Conservation (phyloP, 2,113 vertebrate species). For the Petrocephalus zakoni region DNA sequence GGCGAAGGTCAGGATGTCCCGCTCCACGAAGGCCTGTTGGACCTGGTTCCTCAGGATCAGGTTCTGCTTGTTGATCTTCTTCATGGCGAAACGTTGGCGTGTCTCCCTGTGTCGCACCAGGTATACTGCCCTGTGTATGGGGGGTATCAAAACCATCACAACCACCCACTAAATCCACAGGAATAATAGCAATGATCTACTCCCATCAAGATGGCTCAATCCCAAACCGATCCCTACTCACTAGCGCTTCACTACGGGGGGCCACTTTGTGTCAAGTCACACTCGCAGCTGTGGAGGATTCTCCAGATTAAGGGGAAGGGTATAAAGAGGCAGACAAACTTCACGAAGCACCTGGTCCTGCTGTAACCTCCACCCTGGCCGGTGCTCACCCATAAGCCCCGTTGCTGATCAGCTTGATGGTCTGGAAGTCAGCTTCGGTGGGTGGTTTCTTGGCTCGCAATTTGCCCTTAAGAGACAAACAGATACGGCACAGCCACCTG, state of each 20-base stretch:
- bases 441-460: constrained; percentile 76
- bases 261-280: not conserved
- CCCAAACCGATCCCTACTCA: not conserved
- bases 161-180: not conserved
- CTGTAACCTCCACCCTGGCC: not conserved
- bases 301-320: not conserved
- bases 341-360: not conserved
- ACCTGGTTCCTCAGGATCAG: constrained; percentile 89
- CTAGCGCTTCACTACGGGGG: not conserved
- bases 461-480: constrained; percentile 49
- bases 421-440: constrained; percentile 85
- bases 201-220: not conserved
- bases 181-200: not conserved
- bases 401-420: constrained; percentile 90
- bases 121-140: constrained; percentile 73
- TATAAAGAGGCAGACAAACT: not conserved
- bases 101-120: constrained; percentile 84
- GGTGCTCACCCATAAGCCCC: constrained; percentile 83
- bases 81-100: constrained; percentile 90
- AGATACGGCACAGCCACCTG: not conserved
- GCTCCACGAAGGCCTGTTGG: constrained; percentile 89
- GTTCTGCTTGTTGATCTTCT: constrained; percentile 97
- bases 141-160: not conserved
- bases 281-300: not conserved
- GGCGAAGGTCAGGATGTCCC: constrained; percentile 91